Percentiles rank a stretch among this genome's conserved stretches.
Evolutionary conservation across 2,113 vertebrate genomes (phyloP).

Genomic region (Tupaia tana): DNA sequence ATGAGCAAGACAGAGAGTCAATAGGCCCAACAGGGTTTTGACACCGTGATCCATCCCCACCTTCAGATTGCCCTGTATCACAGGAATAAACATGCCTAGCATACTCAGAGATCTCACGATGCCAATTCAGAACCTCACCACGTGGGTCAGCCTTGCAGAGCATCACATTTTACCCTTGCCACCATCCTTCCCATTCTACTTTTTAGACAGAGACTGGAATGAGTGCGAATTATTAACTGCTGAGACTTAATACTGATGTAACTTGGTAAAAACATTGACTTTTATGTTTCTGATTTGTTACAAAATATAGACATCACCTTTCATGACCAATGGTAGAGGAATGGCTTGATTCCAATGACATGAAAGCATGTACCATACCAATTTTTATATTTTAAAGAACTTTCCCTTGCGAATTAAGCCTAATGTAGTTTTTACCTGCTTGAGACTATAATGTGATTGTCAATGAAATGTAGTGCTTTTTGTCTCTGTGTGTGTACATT

Average conservation of each 20-base stretch:
- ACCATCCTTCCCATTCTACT: background rate
- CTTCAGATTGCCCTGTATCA: too few relatives aligned
- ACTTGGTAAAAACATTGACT: conserved; percentile 37
- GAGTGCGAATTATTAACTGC: conserved; percentile 7
- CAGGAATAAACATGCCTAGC: too few relatives aligned
- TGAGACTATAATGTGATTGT: background rate
- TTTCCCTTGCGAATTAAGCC: background rate
- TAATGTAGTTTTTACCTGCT: conserved; percentile 1
- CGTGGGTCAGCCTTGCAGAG: too few relatives aligned
- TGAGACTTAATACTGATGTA: conserved; percentile 10
- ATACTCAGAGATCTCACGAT: too few relatives aligned
- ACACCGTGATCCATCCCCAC: too few relatives aligned
- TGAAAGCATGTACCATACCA: background rate
- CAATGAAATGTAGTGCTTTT: background rate
- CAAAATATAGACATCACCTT: background rate
- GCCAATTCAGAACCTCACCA: too few relatives aligned
- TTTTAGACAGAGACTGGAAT: background rate
- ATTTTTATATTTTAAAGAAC: conserved; percentile 6
- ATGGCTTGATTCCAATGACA: background rate
- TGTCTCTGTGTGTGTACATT: background rate
- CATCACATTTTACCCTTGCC: too few relatives aligned
- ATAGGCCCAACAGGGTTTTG: too few relatives aligned
- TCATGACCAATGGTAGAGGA: conserved; percentile 16
- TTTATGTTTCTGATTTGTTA: conserved; percentile 35
- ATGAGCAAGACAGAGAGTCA: too few relatives aligned